Base-by-base conservation (phyloP, 2,113 vertebrate genomes). In the Lepus americanus region DNA sequence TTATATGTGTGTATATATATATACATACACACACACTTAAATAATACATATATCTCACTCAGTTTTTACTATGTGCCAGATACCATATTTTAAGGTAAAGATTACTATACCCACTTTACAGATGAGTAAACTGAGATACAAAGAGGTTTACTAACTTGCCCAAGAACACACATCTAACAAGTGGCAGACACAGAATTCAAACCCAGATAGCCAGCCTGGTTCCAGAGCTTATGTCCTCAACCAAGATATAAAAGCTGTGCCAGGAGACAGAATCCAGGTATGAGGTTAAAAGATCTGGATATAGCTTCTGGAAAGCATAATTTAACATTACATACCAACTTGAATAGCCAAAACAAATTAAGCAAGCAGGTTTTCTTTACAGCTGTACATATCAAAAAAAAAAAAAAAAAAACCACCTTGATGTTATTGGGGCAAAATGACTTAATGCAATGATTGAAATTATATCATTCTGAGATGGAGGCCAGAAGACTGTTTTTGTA, bases 261-360 rank as follows among this genome's bases (percentile, higher is more conserved):
- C 78, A 92, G 19, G 73, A 90, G 66, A 90, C n/a, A 92, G 77
- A 87, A 84, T 90, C 4, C 72, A 77, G 25, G 36, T 76, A 87
- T 87, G 16, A 84, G 33, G 74, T 87, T 93, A 66, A 79, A 86
- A 90, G 19, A 44, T 36, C 64, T 89, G 33, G 39, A 87, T 63
- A 94, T 8, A 94, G 22, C n/a, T 82, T 87, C 31, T 70, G 64
- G 27, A 96, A 90, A 90, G 20, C 25, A 78, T 44, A 78, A 25
- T 77, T 95, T 73, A 93, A 94, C 78, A 67, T 2, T 64, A 85
- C 0, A 19, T 12, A 63, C 61, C 59, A 87, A 90, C 63, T 72
- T 83, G 85, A 84, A 94, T 16, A 90, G 88, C 44, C 29, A 77
- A 83, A 95, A 94, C 39, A 79, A 95, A 92, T 69, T 81, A 81